These are phyloP conservation scores for Tinea semifulvella DNA, from an alignment of 2,888 invertebrate species.

Conservation along the genomic window DNA sequence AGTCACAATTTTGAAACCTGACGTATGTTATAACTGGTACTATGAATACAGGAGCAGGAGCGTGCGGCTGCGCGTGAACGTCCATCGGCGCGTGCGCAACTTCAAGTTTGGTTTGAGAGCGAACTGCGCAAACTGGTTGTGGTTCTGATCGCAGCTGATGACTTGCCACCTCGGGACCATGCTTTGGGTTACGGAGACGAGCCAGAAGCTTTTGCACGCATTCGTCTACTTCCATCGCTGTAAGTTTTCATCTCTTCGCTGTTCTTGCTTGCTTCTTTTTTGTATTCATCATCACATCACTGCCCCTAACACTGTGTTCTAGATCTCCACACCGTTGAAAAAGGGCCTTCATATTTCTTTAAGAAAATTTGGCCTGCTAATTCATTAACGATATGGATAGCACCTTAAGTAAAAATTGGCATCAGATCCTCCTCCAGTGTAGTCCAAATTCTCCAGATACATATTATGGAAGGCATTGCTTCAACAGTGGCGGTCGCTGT, in stretches of 20 bases:
- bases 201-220: slow-evolving; percentile 87
- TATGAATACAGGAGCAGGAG: slow-evolving; percentile 41
- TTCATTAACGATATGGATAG: too few species aligned
- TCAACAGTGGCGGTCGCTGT: too few species aligned
- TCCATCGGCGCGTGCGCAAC: slow-evolving; percentile 81
- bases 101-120: slow-evolving; percentile 90
- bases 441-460: too few species aligned
- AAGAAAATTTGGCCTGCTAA: too few species aligned
- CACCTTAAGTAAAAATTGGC: too few species aligned
- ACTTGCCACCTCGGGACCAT: slow-evolving; percentile 82
- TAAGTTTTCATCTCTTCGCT: slow-evolving; percentile 65
- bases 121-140: slow-evolving; percentile 85
- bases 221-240: slow-evolving; percentile 82
- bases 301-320: too few species aligned
- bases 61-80: slow-evolving; percentile 68
- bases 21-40: not conserved
- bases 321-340: too few species aligned
- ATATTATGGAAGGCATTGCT: too few species aligned
- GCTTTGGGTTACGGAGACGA: slow-evolving; percentile 77
- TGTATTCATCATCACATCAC: too few species aligned
- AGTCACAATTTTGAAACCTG: not conserved
- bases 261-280: too few species aligned
- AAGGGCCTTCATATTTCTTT: too few species aligned
- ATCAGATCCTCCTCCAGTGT: too few species aligned
- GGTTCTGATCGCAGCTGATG: slow-evolving; percentile 86